A percentile compares a stretch with the other conserved stretches of the same genome.
Conservation (phyloP, 2,113 vertebrate species). For the Herpetotheres cachinnans region DNA sequence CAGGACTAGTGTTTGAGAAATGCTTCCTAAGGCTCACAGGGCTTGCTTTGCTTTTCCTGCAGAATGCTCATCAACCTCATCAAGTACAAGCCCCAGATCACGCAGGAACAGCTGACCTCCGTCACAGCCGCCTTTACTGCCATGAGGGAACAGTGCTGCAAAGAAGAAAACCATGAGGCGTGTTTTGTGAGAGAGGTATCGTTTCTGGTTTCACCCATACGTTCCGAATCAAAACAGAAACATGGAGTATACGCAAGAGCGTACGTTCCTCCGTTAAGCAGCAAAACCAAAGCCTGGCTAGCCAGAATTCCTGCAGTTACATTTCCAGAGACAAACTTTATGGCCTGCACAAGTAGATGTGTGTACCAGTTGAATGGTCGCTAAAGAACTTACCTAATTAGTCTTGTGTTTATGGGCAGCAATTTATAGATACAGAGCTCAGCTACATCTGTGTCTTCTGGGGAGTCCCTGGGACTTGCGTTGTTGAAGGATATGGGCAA, state of each 20-base stretch:
- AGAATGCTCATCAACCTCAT: conserved; percentile 47
- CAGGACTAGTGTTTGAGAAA: accelerated
- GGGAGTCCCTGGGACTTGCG: too few species aligned
- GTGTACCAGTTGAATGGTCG: accelerated
- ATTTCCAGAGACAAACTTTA: background rate
- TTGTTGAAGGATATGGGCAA: accelerated
- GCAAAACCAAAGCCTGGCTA: background rate
- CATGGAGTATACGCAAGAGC: accelerated
- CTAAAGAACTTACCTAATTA: too few species aligned
- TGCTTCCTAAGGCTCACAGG: accelerated
- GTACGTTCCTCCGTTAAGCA: background rate
- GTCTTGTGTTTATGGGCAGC: background rate
- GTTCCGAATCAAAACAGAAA: accelerated
- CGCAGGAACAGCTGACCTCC: background rate
- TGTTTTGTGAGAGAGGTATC: conserved; percentile 60
- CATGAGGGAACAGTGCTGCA: conserved; percentile 39
- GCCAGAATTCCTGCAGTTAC: background rate
- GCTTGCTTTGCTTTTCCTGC: background rate
- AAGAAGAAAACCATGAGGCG: background rate
- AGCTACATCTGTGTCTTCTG: background rate
- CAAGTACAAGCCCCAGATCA: conserved; percentile 3
- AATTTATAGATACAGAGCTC: background rate
- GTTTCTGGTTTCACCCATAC: accelerated
- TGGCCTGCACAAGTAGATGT: background rate
- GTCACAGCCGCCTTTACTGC: background rate